Conservation (phyloP, 2,888 invertebrate genomes). For the Drosophila kanekoi region DNA sequence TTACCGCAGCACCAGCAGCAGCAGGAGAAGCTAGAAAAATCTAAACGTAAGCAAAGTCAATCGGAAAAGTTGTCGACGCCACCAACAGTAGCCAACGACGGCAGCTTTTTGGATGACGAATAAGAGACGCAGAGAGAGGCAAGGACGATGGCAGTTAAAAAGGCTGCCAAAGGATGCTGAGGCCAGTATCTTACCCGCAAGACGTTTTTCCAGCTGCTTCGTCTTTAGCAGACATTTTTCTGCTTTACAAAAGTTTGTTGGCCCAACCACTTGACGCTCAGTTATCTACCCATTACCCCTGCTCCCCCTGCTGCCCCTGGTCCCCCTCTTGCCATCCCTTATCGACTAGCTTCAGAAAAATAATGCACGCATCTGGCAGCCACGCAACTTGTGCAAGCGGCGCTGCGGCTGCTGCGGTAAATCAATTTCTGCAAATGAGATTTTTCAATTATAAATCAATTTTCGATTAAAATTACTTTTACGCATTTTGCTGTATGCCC, state of each 20-base stretch:
- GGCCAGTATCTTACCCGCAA: slow-evolving; percentile 48
- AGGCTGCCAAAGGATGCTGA: slow-evolving; percentile 31
- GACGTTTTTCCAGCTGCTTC: slow-evolving; percentile 58
- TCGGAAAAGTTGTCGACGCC: slow-evolving; percentile 78
- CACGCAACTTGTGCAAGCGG: slow-evolving; percentile 44
- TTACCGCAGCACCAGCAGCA: slow-evolving; percentile 53
- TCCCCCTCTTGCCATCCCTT: not conserved
- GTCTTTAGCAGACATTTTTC: slow-evolving; percentile 73
- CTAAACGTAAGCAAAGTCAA: slow-evolving; percentile 82
- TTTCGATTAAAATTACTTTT: slow-evolving; percentile 85
- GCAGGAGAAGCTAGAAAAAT: slow-evolving; percentile 72
- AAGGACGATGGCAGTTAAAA: not conserved
- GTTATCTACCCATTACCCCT: slow-evolving; percentile 43
- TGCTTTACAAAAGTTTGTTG: slow-evolving; percentile 68
- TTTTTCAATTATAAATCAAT: slow-evolving; percentile 86
- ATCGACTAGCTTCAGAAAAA: slow-evolving; percentile 53
- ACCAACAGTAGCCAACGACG: slow-evolving; percentile 39
- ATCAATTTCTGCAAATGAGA: slow-evolving; percentile 84
- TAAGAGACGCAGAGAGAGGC: slow-evolving; percentile 23
- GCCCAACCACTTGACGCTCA: slow-evolving; percentile 76
- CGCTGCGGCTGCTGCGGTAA: slow-evolving; percentile 81
- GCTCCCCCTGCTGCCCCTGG: not conserved
- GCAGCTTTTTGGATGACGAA: slow-evolving; percentile 60
- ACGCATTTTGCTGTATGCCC: slow-evolving; percentile 72
- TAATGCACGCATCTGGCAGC: slow-evolving; percentile 74